phyloP scores from a whole-genome alignment of 2,797 vertebrate species.

The Chlorospingus flavigularis region DNA sequence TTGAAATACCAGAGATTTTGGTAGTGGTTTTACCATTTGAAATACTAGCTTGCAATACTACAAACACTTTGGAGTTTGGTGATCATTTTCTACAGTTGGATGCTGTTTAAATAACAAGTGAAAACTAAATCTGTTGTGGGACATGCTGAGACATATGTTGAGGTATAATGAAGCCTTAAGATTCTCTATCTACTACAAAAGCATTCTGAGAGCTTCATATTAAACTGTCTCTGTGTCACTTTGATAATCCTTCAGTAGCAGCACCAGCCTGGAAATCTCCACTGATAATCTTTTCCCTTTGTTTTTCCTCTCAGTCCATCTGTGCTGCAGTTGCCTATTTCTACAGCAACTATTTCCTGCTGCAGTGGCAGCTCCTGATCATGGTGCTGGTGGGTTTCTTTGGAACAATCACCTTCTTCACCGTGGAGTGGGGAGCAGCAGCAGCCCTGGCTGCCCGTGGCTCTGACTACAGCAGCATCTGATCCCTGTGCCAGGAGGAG shows the following conservation, averaged over 20 bases:
- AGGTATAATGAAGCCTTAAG: not conserved
- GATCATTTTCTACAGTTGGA: not conserved
- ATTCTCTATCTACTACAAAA: not conserved
- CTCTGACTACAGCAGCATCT: constrained; percentile 88
- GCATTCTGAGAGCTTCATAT: not conserved
- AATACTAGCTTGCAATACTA: not conserved
- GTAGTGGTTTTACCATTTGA: not conserved
- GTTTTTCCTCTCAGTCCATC: constrained; percentile 83
- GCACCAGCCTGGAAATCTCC: not conserved
- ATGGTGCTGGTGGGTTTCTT: constrained; percentile 87
- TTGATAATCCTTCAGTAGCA: not conserved
- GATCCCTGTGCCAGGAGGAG: not conserved
- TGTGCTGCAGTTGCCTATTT: constrained; percentile 92
- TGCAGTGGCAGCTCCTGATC: constrained; percentile 96
- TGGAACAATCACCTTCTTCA: constrained; percentile 89
- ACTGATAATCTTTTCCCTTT: not conserved
- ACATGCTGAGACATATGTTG: not conserved
- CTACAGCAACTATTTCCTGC: constrained; percentile 96
- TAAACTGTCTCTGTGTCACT: not conserved
- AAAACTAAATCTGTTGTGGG: constrained; percentile 4
- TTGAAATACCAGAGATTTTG: not conserved
- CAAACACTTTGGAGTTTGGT: not conserved
- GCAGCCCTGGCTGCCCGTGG: constrained; percentile 65
- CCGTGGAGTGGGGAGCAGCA: constrained; percentile 82
- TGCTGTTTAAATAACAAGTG: not conserved